phyloP scores from a whole-genome alignment of 2,797 vertebrate species.

The Pangasius sanitwongsei region DNA sequence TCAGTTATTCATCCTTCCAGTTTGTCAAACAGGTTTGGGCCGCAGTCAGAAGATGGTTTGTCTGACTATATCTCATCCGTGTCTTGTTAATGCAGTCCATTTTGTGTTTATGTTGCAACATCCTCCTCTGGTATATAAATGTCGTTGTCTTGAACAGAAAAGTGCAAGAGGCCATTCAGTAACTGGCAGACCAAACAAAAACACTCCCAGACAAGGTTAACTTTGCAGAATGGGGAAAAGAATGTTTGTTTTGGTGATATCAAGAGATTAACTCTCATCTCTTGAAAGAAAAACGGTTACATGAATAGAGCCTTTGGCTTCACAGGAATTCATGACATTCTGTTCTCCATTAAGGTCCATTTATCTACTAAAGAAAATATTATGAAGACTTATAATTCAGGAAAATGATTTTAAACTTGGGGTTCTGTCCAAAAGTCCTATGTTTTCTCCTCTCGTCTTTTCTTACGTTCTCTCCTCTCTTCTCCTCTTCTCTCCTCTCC shows the following conservation, averaged over 20 bases:
- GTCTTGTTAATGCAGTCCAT: slow-evolving; percentile 19
- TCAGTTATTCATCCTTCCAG: slow-evolving; percentile 25
- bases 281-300: slow-evolving; percentile 50
- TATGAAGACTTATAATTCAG: slow-evolving; percentile 52
- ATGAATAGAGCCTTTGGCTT: slow-evolving; percentile 54
- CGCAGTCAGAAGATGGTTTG: slow-evolving; percentile 3
- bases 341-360: slow-evolving; percentile 57
- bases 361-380: slow-evolving; percentile 60
- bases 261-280: slow-evolving; percentile 58
- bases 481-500: not conserved
- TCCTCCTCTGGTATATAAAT: slow-evolving; percentile 37
- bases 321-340: slow-evolving; percentile 57
- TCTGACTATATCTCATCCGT: slow-evolving; percentile 21
- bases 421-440: slow-evolving; percentile 8
- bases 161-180: slow-evolving; percentile 49
- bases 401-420: slow-evolving; percentile 42
- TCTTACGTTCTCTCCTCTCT: slow-evolving; percentile 13
- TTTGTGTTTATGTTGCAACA: slow-evolving; percentile 41
- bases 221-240: slow-evolving; percentile 51
- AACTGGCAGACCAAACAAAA: slow-evolving; percentile 61
- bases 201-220: slow-evolving; percentile 55
- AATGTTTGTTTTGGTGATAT: slow-evolving; percentile 60
- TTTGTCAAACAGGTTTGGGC: slow-evolving; percentile 29
- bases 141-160: slow-evolving; percentile 32
- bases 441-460: slow-evolving; percentile 12